A percentile compares a stretch with the other conserved stretches of the same genome.
phyloP scores from a whole-genome alignment of 2,113 vertebrate genomes.

The Heteronetta atricapilla region DNA sequence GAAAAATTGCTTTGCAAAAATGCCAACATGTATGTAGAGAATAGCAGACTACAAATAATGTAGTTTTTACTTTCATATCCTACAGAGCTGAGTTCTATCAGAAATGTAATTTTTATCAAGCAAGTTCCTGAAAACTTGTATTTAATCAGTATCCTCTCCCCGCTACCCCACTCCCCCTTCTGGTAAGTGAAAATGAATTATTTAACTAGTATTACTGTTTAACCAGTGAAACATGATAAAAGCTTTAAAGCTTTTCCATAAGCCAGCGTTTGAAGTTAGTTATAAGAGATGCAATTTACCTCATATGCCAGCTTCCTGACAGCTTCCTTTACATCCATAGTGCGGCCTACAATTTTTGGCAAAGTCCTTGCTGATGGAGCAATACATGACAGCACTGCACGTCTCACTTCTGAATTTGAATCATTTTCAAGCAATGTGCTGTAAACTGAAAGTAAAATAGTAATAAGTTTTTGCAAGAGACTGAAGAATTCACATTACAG shows the following conservation, averaged over 20 bases:
- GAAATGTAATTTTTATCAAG: background rate
- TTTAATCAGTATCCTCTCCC: background rate
- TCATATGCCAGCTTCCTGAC: slow-evolving; percentile 93
- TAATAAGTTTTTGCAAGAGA: background rate
- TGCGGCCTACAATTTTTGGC: slow-evolving; percentile 88
- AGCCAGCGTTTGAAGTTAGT: background rate
- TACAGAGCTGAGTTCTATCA: background rate
- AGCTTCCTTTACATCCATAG: slow-evolving; percentile 89
- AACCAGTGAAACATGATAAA: background rate
- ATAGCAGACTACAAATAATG: background rate
- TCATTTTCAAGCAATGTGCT: slow-evolving; percentile 89
- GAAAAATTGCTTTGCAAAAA: background rate
- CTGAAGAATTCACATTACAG: background rate
- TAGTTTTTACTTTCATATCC: background rate
- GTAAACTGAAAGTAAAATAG: slow-evolving; percentile 81
- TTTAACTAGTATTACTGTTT: background rate
- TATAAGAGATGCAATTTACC: slow-evolving; percentile 71
- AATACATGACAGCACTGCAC: slow-evolving; percentile 92
- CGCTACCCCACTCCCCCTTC: background rate
- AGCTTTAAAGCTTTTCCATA: background rate
- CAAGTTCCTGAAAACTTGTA: background rate
- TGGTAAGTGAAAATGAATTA: background rate
- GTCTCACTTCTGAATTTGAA: slow-evolving; percentile 89
- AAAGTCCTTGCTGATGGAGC: slow-evolving; percentile 87
- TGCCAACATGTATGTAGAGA: background rate